Conservation (phyloP, 2,797 vertebrate genomes). For the Ficedula albicollis region DNA sequence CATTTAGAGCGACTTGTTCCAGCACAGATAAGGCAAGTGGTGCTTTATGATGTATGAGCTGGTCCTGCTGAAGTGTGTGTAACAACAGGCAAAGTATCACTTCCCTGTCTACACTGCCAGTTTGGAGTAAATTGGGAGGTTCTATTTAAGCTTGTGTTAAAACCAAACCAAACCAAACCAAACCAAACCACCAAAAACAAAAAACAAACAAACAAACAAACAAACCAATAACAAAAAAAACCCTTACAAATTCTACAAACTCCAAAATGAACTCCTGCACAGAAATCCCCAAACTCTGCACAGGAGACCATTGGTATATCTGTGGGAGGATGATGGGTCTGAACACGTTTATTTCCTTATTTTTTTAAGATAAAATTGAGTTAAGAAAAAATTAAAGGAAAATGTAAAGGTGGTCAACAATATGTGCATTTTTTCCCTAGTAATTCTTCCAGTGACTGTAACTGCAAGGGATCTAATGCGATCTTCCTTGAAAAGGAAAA, state of each 20-base stretch:
- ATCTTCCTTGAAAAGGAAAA: not conserved
- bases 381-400: not conserved
- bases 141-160: not conserved
- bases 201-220: not conserved
- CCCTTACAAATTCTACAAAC: not conserved
- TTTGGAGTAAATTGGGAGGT: not conserved
- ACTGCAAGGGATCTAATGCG: not conserved
- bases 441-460: not conserved
- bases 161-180: not conserved
- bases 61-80: slow-evolving; percentile 28
- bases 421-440: not conserved
- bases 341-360: not conserved
- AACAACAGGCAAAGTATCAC: slow-evolving; percentile 26
- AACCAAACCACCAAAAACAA: too few species aligned
- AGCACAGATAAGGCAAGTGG: slow-evolving; percentile 50
- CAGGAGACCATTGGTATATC: not conserved
- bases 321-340: not conserved
- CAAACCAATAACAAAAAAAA: too few species aligned
- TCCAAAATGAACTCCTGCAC: not conserved
- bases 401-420: not conserved
- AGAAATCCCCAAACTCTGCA: not conserved
- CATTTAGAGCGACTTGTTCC: slow-evolving; percentile 46
- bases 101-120: not conserved
- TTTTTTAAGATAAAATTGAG: not conserved
- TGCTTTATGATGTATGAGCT: slow-evolving; percentile 25